phyloP scores from a whole-genome alignment of 2,113 vertebrate species.

The Oreotragus oreotragus region DNA sequence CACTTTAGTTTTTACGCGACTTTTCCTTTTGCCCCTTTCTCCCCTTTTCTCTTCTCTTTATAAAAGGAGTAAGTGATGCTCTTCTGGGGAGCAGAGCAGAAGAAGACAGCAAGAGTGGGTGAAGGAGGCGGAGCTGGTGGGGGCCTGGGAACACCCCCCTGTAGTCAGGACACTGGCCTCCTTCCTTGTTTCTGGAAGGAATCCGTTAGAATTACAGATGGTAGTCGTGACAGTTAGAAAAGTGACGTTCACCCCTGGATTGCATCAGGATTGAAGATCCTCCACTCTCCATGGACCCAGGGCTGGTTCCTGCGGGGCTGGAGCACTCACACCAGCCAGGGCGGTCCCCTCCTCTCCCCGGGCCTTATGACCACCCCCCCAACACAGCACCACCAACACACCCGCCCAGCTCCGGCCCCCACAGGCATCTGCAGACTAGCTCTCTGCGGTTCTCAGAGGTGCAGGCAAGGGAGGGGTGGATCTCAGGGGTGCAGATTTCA shows the following conservation, averaged over 20 bases:
- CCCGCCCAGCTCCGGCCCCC: too few relatives aligned
- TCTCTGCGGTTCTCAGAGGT: neutral
- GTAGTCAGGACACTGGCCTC: neutral
- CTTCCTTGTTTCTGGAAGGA: neutral
- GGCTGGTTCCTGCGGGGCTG: accelerated
- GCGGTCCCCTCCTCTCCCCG: accelerated
- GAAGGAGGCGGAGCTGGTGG: neutral
- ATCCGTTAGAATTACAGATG: neutral
- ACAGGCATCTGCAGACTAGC: neutral
- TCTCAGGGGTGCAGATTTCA: neutral
- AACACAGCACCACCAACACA: too few relatives aligned
- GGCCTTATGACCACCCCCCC: accelerated
- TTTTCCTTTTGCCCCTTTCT: neutral
- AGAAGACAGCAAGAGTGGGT: neutral
- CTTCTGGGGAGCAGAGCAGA: neutral
- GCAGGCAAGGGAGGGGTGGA: neutral
- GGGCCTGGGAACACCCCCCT: neutral
- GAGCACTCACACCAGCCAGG: neutral
- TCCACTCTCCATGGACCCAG: neutral
- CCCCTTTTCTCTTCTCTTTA: neutral
- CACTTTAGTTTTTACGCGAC: neutral
- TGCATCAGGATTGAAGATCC: neutral
- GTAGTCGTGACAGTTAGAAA: neutral
- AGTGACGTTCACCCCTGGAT: neutral
- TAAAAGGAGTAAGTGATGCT: neutral